phyloP scores from a whole-genome alignment of 2,888 invertebrate genomes.

The Liodrosophila aerea region DNA sequence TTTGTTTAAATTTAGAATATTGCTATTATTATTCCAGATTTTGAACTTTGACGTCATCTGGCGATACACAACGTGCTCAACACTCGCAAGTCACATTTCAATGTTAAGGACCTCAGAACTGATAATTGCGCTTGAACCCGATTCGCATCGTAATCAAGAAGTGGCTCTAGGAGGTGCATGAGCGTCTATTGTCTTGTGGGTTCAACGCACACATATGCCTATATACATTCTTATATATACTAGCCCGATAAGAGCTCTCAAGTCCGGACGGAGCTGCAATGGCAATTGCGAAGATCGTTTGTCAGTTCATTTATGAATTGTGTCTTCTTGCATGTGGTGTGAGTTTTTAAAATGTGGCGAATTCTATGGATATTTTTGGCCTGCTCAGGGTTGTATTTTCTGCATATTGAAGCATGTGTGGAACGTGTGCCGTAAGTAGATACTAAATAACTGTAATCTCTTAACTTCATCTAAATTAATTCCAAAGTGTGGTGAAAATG shows the following conservation, averaged over 20 bases:
- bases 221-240: neutral
- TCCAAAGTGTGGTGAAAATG: slow-evolving; percentile 65
- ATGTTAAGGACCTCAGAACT: slow-evolving; percentile 64
- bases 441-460: too few relatives aligned
- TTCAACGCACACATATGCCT: slow-evolving; percentile 83
- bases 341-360: slow-evolving; percentile 45
- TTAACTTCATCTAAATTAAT: too few relatives aligned
- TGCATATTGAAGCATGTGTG: slow-evolving; percentile 56
- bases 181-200: slow-evolving; percentile 47
- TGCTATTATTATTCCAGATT: neutral
- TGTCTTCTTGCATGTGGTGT: slow-evolving; percentile 43
- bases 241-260: slow-evolving; percentile 35
- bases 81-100: slow-evolving; percentile 32
- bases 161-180: slow-evolving; percentile 32
- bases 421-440: slow-evolving; percentile 79
- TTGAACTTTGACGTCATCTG: slow-evolving; percentile 4
- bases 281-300: slow-evolving; percentile 42
- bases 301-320: slow-evolving; percentile 55
- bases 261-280: slow-evolving; percentile 45
- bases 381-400: slow-evolving; percentile 8
- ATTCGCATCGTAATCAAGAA: slow-evolving; percentile 41
- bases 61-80: slow-evolving; percentile 46
- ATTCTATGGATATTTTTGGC: slow-evolving; percentile 22
- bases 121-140: slow-evolving; percentile 61
- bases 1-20: too few relatives aligned